Conservation (phyloP, 2,113 vertebrate genomes). For the Propithecus coquereli region DNA sequence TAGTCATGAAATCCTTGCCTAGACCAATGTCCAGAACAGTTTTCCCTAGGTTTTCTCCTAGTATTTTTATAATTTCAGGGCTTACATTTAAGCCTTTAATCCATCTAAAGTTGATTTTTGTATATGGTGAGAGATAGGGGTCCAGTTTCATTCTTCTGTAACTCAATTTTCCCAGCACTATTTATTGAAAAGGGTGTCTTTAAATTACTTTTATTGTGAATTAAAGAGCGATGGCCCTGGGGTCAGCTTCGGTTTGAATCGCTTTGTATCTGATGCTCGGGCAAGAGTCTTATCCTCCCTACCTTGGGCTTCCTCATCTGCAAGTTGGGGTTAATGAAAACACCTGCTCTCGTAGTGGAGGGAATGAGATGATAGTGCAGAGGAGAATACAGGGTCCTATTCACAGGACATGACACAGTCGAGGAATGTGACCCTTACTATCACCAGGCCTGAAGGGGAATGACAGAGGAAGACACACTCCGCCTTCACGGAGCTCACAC, state of each 20-base stretch:
- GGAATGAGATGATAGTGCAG: accelerated
- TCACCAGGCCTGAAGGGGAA: neutral
- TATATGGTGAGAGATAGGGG: too few species aligned
- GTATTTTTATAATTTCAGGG: too few species aligned
- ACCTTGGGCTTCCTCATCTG: neutral
- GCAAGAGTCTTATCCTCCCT: neutral
- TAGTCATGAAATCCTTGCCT: too few species aligned
- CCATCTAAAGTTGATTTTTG: too few species aligned
- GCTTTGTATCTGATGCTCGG: neutral
- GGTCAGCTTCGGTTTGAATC: neutral
- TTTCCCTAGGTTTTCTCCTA: too few species aligned
- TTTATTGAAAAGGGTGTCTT: too few species aligned
- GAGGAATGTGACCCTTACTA: neutral
- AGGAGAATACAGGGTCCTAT: too few species aligned
- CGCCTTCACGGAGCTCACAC: neutral
- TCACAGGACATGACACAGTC: neutral
- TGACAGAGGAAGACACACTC: neutral
- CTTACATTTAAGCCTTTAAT: too few species aligned
- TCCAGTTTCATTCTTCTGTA: too few species aligned
- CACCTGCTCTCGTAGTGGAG: accelerated
- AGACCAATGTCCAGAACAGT: too few species aligned
- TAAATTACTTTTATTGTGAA: neutral
- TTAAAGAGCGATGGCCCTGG: neutral
- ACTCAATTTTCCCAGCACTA: too few species aligned
- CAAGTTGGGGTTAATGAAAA: neutral